Base-by-base conservation (phyloP, 53 echinoderm and acorn worm species). In the Henricia sp. region DNA sequence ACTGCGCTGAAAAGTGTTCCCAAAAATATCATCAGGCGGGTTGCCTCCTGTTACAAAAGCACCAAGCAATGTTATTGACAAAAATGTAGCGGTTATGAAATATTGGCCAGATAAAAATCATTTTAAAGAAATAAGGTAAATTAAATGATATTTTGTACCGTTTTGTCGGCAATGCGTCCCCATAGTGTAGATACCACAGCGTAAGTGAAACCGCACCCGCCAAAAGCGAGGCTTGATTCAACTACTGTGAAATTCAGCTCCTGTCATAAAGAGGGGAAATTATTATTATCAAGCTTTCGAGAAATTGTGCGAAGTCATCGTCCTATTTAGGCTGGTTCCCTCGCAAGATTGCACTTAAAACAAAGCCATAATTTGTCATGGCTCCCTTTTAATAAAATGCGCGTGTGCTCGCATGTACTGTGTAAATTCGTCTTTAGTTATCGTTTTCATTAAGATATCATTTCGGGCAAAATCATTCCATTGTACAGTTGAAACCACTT, bases 191-290 rank as follows among this genome's bases (percentile, higher is more conserved):
- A 28, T 11, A 32, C 0, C 16, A 26, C 8, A 14, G 29, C 29
- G 17, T 71, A 71, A 1, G 50, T 29, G 29, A 50, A 13, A 0
- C 50, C 72, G 5, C 50, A n/a, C 16, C 19, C 6, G 0, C 26
- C 33, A 51, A 71, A 71, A 50, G 51, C 5, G 29, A 51, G 20
- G 24, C 72, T 51, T 12, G 13, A 32, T 14, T 50, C 72, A 29
- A 50, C 14, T n/a, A 51, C 33, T 3, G 72, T 52, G 32, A 50
- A 71, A 51, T 50, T 12, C 5, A 71, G 72, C 72, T 71, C 30
- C 30, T 19, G n/a, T 28, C 2, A 23, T 21, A 67, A 0, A 6
- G 3, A 0, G 16, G 1, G 38, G 11, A 16, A 27, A 2, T 0
- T 3, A 30, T 66, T 1, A 66, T 17, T 19, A 10, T 16, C 4